These are phyloP conservation scores for Clunio marinus DNA, from an alignment of 2,888 invertebrate species.

Conservation along the genomic window DNA sequence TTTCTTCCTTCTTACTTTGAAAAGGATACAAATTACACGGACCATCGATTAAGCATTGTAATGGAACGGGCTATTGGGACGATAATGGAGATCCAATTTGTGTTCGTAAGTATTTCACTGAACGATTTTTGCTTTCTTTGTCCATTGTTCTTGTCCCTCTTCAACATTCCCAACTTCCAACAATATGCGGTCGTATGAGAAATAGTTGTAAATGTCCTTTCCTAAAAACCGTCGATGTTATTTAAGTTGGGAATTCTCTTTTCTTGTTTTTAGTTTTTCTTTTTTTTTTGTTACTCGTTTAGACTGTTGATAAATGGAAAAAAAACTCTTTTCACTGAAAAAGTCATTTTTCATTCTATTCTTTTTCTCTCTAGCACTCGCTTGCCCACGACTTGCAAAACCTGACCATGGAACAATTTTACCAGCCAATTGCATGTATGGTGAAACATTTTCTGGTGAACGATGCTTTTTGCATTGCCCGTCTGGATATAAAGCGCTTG, in stretches of 20 bases:
- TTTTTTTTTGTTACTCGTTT: background rate
- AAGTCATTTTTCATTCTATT: background rate
- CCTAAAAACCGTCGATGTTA: too few species aligned
- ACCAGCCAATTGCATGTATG: conserved; percentile 54
- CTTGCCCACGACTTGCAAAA: conserved; percentile 53
- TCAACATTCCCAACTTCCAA: too few species aligned
- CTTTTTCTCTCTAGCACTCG: conserved; percentile 46
- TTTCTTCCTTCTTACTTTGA: conserved; percentile 43
- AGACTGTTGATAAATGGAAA: background rate
- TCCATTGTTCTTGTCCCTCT: too few species aligned
- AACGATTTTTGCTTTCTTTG: too few species aligned
- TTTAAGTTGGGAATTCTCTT: too few species aligned
- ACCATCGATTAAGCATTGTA: conserved; percentile 54
- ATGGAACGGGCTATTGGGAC: conserved; percentile 53
- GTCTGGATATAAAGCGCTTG: conserved; percentile 51
- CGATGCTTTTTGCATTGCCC: conserved; percentile 53
- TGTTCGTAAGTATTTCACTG: conserved; percentile 51
- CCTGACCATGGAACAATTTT: conserved; percentile 54
- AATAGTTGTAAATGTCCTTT: too few species aligned
- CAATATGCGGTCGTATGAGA: too few species aligned
- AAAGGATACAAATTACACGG: conserved; percentile 56
- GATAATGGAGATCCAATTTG: conserved; percentile 54
- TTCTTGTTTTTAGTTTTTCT: background rate
- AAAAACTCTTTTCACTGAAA: conserved; percentile 12
- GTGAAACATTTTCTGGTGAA: conserved; percentile 52